A percentile compares a stretch with the other conserved stretches of the same genome.
These are phyloP conservation scores for Diabrotica balteata DNA, from an alignment of 2,888 invertebrate species.

Conservation along the genomic window DNA sequence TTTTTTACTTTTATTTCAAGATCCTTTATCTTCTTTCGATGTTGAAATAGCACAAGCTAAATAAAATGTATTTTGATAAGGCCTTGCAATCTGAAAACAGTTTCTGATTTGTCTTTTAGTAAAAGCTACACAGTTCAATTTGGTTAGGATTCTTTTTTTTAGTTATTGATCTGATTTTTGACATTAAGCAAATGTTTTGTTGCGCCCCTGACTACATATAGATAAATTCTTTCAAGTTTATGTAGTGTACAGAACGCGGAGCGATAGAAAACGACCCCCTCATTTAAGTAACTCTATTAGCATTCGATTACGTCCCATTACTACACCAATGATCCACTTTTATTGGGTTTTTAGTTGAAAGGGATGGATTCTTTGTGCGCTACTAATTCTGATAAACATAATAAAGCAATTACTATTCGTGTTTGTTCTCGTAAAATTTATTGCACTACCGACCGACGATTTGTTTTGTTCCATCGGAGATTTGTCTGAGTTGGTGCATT, in stretches of 20 bases:
- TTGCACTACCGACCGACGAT: slow-evolving; percentile 21
- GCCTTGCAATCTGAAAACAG: too few species aligned
- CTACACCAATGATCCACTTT: slow-evolving; percentile 39
- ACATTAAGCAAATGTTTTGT: too few species aligned
- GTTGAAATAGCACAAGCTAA: too few species aligned
- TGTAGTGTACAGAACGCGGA: slow-evolving; percentile 41
- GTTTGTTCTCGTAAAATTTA: slow-evolving; percentile 37
- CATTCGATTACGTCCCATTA: slow-evolving; percentile 44
- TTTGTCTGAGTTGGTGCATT: slow-evolving; percentile 14
- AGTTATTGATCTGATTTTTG: too few species aligned
- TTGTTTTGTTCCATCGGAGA: slow-evolving; percentile 18
- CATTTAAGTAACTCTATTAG: slow-evolving; percentile 50
- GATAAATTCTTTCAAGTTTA: slow-evolving; percentile 40
- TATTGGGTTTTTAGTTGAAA: slow-evolving; percentile 38
- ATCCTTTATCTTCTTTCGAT: too few species aligned
- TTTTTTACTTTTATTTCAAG: too few species aligned
- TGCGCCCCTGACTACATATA: too few species aligned
- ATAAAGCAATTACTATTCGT: slow-evolving; percentile 38
- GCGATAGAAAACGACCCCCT: slow-evolving; percentile 38
- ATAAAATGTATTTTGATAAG: too few species aligned
- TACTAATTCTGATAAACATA: slow-evolving; percentile 40
- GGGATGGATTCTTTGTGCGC: slow-evolving; percentile 33
- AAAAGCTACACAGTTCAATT: too few species aligned
- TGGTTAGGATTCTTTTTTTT: too few species aligned
- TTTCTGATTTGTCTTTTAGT: too few species aligned